A percentile compares a stretch with the other conserved stretches of the same genome.
Conservation (phyloP, 2,888 invertebrate species). For the Amorpha juglandis region DNA sequence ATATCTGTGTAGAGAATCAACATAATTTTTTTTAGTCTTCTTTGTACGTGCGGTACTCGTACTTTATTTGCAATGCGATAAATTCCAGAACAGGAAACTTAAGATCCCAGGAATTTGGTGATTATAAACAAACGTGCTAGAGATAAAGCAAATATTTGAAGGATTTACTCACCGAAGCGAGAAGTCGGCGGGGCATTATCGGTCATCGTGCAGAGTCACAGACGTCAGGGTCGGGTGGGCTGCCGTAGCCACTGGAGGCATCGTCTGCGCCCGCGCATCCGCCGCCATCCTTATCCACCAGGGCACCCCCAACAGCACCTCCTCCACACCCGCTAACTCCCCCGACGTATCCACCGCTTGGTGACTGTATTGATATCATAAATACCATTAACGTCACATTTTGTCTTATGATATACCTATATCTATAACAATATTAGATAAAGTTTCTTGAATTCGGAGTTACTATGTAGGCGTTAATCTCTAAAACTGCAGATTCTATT, state of each 20-base stretch:
- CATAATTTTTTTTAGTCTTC: background rate
- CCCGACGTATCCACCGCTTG: constrained; percentile 72
- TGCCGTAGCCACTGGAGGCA: constrained; percentile 91
- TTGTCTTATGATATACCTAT: too few species aligned
- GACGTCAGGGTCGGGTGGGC: constrained; percentile 88
- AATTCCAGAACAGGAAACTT: background rate
- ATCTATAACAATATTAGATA: too few species aligned
- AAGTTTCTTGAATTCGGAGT: too few species aligned
- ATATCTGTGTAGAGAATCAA: constrained; percentile 6
- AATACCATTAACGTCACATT: too few species aligned
- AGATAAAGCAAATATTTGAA: background rate
- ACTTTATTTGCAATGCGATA: background rate
- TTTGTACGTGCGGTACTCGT: background rate
- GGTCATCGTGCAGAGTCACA: constrained; percentile 82
- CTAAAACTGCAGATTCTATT: too few species aligned
- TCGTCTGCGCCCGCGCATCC: constrained; percentile 85
- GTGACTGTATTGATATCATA: constrained; percentile 57
- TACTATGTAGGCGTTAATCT: too few species aligned
- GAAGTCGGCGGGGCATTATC: constrained; percentile 75
- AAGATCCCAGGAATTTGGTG: background rate
- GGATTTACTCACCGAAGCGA: constrained; percentile 68
- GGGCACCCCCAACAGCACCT: constrained; percentile 56
- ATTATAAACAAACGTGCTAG: background rate
- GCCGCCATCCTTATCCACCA: constrained; percentile 71
- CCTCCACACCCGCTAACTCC: constrained; percentile 61